Base-by-base conservation (phyloP, 1,140 invertebrate genomes). In the Drosophila punjabiensis region DNA sequence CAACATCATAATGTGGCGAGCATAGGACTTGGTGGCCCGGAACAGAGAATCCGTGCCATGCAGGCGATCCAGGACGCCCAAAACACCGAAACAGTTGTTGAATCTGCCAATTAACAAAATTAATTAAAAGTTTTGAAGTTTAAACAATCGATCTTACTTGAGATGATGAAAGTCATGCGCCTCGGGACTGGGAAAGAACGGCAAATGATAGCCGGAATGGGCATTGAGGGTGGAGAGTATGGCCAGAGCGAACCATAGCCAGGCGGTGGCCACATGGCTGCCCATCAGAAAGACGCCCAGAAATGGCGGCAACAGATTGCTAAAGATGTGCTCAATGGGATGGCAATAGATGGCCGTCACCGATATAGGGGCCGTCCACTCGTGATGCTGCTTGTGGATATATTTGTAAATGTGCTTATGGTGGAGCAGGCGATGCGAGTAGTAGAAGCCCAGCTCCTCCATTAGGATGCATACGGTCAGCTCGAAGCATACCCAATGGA, bases 151-250 rank as follows among this genome's bases (percentile, higher is more conserved):
- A 13, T 4, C 11, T 56, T 45, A 97, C 97, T 97, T 97, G 43
- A 97, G 94, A 93, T 98, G 98, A 93, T 98, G 98, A 93, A 97
- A 98, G 93, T 98, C 98, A 89, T 98, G 98, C 3, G 96, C 96
- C 93, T 98, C 97, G n/a, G 97, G 97, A 30, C 97, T 98, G 9
- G 97, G 96, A 83, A 98, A 96, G 83, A 98, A 96, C 0, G 98
- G 98, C 80, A 98, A 94, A 93, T 98, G 97, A 86, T 98, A 98
- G 8, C 98, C 98, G 52, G 96, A 97, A 89, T 98, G 98, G 18
- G 97, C 95, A 84, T 98, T 97, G 8, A 98, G 94, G 1, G 97
- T 98, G 5, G 96, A 96, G 11, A 97, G 88, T 66, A 97, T 95
- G 5, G 96, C 97, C 45, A 98, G 84, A 2, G 95, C 95, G 82